These are phyloP conservation scores for Sceloporus tristichus DNA, from an alignment of 2,113 vertebrate genomes.

Conservation along the genomic window DNA sequence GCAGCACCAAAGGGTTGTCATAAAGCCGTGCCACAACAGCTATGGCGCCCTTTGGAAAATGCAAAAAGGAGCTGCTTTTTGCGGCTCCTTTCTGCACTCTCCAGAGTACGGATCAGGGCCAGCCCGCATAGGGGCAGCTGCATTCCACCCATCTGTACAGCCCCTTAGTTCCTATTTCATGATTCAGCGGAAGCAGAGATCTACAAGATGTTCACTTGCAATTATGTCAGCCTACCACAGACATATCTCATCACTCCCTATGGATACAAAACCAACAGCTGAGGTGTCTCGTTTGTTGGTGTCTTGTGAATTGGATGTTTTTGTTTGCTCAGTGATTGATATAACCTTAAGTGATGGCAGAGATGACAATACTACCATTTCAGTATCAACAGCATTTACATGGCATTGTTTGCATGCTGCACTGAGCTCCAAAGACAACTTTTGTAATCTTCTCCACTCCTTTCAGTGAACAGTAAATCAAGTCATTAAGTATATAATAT, in stretches of 20 bases:
- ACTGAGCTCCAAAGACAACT: conserved; percentile 30
- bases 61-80: no score
- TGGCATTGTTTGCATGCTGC: conserved; percentile 49
- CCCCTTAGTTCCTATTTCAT: conserved; percentile 6
- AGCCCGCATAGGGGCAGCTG: no score
- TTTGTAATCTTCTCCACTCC: conserved; percentile 59
- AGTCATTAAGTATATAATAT: conserved; percentile 61
- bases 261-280: conserved; percentile 10
- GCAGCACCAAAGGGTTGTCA: no score
- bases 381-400: conserved; percentile 39
- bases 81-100: neutral
- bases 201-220: conserved; percentile 37
- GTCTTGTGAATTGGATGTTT: conserved; percentile 56
- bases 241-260: conserved; percentile 25
- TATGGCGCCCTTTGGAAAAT: no score
- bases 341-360: conserved; percentile 60
- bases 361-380: conserved; percentile 36
- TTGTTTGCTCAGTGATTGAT: conserved; percentile 61
- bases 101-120: no score
- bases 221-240: conserved; percentile 51
- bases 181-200: conserved; percentile 53
- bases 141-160: no score
- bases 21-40: no score
- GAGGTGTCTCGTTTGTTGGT: conserved; percentile 56
- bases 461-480: conserved; percentile 67